Evolutionary conservation across 2,888 invertebrate genomes (phyloP).

Genomic region (Harpalus rubripes): DNA sequence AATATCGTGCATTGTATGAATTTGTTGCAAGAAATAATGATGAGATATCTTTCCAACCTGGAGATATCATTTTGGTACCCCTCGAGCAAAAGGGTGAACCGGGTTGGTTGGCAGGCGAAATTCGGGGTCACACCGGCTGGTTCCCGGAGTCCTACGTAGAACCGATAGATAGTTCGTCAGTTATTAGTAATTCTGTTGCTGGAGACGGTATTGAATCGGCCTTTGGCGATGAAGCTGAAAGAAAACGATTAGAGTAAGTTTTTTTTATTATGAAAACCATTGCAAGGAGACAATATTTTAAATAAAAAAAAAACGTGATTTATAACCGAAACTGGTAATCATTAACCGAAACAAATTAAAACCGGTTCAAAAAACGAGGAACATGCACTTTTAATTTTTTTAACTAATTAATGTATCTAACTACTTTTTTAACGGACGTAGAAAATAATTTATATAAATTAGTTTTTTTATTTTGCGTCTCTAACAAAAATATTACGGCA

Average conservation of each 20-base stretch:
- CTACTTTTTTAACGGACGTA: no score
- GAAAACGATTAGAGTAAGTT: constrained; percentile 79
- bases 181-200: constrained; percentile 74
- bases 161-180: constrained; percentile 80
- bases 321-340: no score
- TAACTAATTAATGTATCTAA: no score
- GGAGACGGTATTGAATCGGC: constrained; percentile 77
- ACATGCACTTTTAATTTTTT: no score
- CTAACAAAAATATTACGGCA: no score
- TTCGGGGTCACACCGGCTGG: constrained; percentile 95
- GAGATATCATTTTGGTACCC: constrained; percentile 92
- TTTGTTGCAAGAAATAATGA: constrained; percentile 95
- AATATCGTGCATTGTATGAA: constrained; percentile 95
- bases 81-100: constrained; percentile 93
- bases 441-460: no score
- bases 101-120: constrained; percentile 97
- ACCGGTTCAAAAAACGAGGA: no score
- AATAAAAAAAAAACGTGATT: no score
- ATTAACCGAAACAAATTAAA: no score
- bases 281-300: no score
- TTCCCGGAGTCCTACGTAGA: constrained; percentile 98
- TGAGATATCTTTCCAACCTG: constrained; percentile 95
- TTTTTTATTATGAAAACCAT: neutral
- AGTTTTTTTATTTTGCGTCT: no score
- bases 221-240: constrained; percentile 75